Conservation (phyloP, 2,888 invertebrate species). For the Chrysodeixis includens region DNA sequence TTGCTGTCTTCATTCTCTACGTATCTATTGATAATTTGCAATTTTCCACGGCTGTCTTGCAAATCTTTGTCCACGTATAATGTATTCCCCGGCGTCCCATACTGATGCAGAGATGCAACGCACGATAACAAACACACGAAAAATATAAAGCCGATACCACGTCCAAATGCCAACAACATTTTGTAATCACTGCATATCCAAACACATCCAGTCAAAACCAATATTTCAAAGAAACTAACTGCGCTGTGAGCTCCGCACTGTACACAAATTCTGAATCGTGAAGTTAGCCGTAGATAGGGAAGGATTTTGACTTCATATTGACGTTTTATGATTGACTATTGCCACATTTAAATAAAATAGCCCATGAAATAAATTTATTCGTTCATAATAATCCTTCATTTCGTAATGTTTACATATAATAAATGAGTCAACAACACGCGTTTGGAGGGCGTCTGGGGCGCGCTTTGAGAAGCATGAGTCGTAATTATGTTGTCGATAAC, state of each 20-base stretch:
- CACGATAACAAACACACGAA: conserved; percentile 74
- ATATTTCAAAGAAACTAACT: conserved; percentile 70
- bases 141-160: conserved; percentile 72
- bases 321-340: not conserved
- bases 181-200: conserved; percentile 84
- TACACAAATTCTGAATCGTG: conserved; percentile 19
- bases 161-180: conserved; percentile 82
- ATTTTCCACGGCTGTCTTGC: conserved; percentile 62
- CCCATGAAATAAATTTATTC: not conserved
- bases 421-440: too few species aligned
- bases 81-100: conserved; percentile 72
- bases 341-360: not conserved
- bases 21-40: conserved; percentile 75
- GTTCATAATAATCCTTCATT: too few species aligned
- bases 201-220: conserved; percentile 69
- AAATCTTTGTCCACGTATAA: conserved; percentile 79
- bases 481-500: too few species aligned
- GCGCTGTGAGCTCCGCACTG: conserved; percentile 2
- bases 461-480: too few species aligned
- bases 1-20: conserved; percentile 60
- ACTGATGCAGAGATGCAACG: conserved; percentile 68
- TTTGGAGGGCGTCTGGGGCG: too few species aligned
- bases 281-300: conserved; percentile 33
- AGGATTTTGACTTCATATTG: conserved; percentile 14
- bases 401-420: too few species aligned